A percentile compares a stretch with the other conserved stretches of the same genome.
Conservation (phyloP, 2,888 invertebrate genomes). For the Gryllus longicercus region DNA sequence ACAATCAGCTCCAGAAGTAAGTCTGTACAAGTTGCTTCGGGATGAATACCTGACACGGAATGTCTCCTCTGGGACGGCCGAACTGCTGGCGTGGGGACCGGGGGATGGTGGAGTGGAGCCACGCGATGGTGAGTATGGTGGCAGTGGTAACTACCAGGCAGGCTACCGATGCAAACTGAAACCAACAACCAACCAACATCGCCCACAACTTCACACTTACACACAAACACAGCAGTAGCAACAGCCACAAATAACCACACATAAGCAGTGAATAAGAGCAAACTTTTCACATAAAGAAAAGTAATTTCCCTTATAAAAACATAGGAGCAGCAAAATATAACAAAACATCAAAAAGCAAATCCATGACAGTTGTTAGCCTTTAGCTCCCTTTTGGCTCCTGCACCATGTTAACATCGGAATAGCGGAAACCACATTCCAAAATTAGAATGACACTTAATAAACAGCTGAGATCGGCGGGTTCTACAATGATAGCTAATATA, state of each 20-base stretch:
- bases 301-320: too few relatives aligned
- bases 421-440: too few relatives aligned
- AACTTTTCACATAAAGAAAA: not conserved
- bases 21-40: not conserved
- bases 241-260: not conserved
- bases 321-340: too few relatives aligned
- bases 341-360: too few relatives aligned
- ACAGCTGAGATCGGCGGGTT: too few relatives aligned
- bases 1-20: slow-evolving; percentile 20
- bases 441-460: too few relatives aligned
- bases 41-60: slow-evolving; percentile 46
- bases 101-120: slow-evolving; percentile 27
- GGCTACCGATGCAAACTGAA: slow-evolving; percentile 34
- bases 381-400: too few relatives aligned
- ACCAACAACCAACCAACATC: slow-evolving; percentile 28
- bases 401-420: too few relatives aligned
- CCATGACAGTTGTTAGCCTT: too few relatives aligned
- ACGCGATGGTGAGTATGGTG: slow-evolving; percentile 31
- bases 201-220: slow-evolving; percentile 19
- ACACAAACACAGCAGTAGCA: not conserved
- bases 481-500: too few relatives aligned
- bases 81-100: slow-evolving; percentile 24
- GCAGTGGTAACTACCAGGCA: slow-evolving; percentile 32
- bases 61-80: slow-evolving; percentile 45
- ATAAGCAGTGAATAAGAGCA: not conserved